Evolutionary conservation across 92 coral and sea anemone genomes (phyloP).

Genomic region (Epizoanthus rinbou): DNA sequence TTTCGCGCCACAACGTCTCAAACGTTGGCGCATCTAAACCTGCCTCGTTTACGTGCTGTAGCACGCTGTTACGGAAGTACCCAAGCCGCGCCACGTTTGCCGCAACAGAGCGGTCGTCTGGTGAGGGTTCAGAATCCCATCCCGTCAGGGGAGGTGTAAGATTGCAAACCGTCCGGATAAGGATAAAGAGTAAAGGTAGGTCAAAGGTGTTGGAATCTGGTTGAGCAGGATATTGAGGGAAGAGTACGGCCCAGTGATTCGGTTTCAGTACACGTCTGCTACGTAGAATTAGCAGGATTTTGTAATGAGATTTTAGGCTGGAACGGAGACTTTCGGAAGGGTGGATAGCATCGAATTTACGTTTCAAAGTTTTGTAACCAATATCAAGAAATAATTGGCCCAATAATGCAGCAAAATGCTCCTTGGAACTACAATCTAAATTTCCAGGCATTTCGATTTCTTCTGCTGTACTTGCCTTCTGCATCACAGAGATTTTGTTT

Average conservation of each 20-base stretch:
- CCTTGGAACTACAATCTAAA: neutral
- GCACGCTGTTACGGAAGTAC: slow-evolving; percentile 10
- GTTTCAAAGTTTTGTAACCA: slow-evolving; percentile 13
- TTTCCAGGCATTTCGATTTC: neutral
- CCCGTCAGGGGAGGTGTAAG: slow-evolving; percentile 36
- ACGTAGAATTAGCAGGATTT: slow-evolving; percentile 19
- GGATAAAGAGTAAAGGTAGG: slow-evolving; percentile 18
- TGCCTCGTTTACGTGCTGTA: slow-evolving; percentile 1
- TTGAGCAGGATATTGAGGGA: slow-evolving; percentile 33
- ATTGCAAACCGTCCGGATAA: slow-evolving; percentile 30
- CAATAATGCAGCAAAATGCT: slow-evolving; percentile 18
- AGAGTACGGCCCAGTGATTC: slow-evolving; percentile 24
- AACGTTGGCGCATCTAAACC: slow-evolving; percentile 1
- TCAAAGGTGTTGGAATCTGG: slow-evolving; percentile 32
- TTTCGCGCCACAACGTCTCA: slow-evolving; percentile 30
- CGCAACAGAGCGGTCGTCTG: slow-evolving; percentile 26
- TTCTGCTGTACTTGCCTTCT: slow-evolving; percentile 10
- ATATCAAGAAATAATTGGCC: slow-evolving; percentile 11
- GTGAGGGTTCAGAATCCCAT: neutral
- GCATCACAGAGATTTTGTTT: neutral
- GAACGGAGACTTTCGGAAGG: slow-evolving; percentile 14
- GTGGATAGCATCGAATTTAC: slow-evolving; percentile 3
- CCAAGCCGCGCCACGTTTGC: slow-evolving; percentile 27
- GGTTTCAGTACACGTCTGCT: slow-evolving; percentile 27
- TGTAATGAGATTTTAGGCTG: slow-evolving; percentile 34